A percentile compares a stretch with the other conserved stretches of the same genome.
Evolutionary conservation across 1,140 invertebrate species (phyloP).

Genomic region (Drosophila prosaltans): DNA sequence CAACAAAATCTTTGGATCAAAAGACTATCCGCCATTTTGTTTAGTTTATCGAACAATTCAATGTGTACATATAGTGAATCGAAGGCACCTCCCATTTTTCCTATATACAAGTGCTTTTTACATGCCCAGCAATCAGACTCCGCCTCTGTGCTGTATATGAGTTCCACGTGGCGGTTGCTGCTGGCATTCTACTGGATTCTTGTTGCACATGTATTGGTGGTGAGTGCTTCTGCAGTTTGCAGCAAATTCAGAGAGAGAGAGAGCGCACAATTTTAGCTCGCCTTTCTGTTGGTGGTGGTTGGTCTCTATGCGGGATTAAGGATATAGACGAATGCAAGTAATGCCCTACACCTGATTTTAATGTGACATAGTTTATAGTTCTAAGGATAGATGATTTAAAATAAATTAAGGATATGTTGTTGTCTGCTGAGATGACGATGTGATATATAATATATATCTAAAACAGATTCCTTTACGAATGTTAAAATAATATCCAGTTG

Average conservation of each 20-base stretch:
- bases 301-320: conserved; percentile 7
- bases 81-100: conserved; percentile 23
- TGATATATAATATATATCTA: too few relatives aligned
- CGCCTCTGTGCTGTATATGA: conserved; percentile 70
- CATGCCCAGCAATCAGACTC: conserved; percentile 57
- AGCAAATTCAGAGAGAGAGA: conserved; percentile 40
- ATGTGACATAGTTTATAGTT: not conserved
- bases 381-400: not conserved
- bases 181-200: conserved; percentile 46
- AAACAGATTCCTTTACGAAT: too few relatives aligned
- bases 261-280: conserved; percentile 22
- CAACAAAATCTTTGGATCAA: not conserved
- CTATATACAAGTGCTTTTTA: conserved; percentile 26
- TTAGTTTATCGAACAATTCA: conserved; percentile 14
- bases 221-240: conserved; percentile 53
- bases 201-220: conserved; percentile 59
- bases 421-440: too few relatives aligned
- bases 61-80: not conserved
- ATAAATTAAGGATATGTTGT: too few relatives aligned
- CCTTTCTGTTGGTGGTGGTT: conserved; percentile 57
- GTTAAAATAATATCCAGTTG: too few relatives aligned
- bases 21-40: conserved; percentile 65
- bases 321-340: conserved; percentile 34
- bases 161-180: conserved; percentile 36
- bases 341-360: conserved; percentile 51